Percentiles rank a stretch among this genome's conserved stretches.
Conservation (phyloP, 2,888 invertebrate genomes). For the Lymantria dispar region DNA sequence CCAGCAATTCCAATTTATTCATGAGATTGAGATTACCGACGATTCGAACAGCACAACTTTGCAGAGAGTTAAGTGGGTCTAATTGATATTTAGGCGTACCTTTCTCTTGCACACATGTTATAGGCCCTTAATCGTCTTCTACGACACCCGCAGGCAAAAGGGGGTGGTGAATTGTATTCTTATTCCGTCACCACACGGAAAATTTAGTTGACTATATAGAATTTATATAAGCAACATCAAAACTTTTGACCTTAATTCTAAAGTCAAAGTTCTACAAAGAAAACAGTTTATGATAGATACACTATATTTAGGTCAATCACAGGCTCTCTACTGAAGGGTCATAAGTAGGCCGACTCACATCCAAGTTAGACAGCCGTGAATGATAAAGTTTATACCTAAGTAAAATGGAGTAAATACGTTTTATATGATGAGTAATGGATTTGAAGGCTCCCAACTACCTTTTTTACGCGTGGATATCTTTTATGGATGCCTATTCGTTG, state of each 20-base stretch:
- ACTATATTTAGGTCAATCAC: slow-evolving; percentile 3
- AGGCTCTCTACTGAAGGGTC: background rate
- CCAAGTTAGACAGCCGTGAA: slow-evolving; percentile 2
- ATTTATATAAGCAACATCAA: too few relatives aligned
- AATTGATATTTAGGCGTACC: too few relatives aligned
- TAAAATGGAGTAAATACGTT: background rate
- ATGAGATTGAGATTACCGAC: too few relatives aligned
- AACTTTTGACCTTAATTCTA: background rate
- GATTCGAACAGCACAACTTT: too few relatives aligned
- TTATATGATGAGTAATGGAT: background rate
- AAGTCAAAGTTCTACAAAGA: background rate
- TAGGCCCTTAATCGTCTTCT: too few relatives aligned
- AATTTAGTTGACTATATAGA: too few relatives aligned
- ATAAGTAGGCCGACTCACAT: background rate
- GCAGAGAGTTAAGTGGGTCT: too few relatives aligned
- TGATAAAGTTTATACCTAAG: background rate
- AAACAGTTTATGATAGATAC: background rate
- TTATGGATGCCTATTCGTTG: background rate
- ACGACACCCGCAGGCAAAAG: too few relatives aligned
- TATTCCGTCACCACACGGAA: too few relatives aligned
- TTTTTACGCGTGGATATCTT: background rate
- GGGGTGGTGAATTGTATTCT: too few relatives aligned
- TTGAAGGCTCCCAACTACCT: background rate
- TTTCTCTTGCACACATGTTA: too few relatives aligned
- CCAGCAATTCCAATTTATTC: too few relatives aligned